Conservation (phyloP, 2,888 invertebrate species). For the Girardia tigrina region DNA sequence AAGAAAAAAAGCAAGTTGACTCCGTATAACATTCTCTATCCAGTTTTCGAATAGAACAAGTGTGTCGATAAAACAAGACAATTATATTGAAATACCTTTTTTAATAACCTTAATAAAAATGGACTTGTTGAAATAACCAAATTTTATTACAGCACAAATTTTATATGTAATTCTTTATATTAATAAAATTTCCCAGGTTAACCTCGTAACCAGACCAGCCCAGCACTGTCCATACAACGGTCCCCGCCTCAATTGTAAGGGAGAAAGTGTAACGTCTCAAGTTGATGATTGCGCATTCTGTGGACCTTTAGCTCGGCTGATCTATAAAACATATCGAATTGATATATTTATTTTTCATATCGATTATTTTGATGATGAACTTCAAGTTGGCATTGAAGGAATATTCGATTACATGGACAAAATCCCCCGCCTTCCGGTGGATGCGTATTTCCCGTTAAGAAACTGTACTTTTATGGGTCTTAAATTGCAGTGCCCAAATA, state of each 20-base stretch:
- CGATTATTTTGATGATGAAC: slow-evolving; percentile 10
- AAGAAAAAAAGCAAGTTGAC: no score
- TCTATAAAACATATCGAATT: background rate
- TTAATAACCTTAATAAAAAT: no score
- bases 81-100: no score
- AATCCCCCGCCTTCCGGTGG: background rate
- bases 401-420: slow-evolving; percentile 30
- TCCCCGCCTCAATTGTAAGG: slow-evolving; percentile 21
- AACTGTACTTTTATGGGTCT: slow-evolving; percentile 31
- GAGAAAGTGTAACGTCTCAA: background rate
- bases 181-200: background rate
- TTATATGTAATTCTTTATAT: no score
- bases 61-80: no score
- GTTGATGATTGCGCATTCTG: slow-evolving; percentile 32
- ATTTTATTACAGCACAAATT: no score
- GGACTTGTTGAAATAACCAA: no score
- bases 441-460: slow-evolving; percentile 26
- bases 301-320: slow-evolving; percentile 33
- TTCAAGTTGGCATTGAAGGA: no score
- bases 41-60: no score
- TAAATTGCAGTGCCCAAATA: slow-evolving; percentile 26
- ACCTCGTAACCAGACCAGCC: slow-evolving; percentile 24
- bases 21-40: no score
- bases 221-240: slow-evolving; percentile 32
- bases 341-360: background rate